A percentile compares a stretch with the other conserved stretches of the same genome.
These are phyloP conservation scores for Pica pica DNA, from an alignment of 2,113 vertebrate genomes.

Conservation along the genomic window DNA sequence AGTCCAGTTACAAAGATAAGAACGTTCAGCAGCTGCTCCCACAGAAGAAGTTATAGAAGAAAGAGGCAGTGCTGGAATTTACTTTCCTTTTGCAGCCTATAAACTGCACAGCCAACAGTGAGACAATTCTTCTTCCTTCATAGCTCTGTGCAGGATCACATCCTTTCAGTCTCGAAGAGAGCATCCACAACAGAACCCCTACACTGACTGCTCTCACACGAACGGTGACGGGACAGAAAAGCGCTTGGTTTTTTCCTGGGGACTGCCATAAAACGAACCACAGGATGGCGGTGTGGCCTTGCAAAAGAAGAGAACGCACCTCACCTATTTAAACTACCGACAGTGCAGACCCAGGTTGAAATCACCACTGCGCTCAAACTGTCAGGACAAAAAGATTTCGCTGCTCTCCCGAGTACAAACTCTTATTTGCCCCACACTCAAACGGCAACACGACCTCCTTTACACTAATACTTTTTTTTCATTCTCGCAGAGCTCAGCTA, in stretches of 20 bases:
- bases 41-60: not conserved
- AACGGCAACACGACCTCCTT: not conserved
- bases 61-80: not conserved
- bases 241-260: not conserved
- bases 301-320: not conserved
- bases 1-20: not conserved
- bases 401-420: not conserved
- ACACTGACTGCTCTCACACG: not conserved
- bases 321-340: accelerated
- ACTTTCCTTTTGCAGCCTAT: not conserved
- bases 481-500: not conserved
- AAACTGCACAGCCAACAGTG: not conserved
- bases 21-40: not conserved
- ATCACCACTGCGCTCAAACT: not conserved
- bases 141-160: no score
- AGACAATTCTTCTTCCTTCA: not conserved
- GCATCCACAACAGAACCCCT: not conserved
- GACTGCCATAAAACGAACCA: not conserved
- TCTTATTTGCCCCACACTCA: not conserved
- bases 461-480: accelerated
- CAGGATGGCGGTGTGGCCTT: not conserved
- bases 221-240: not conserved
- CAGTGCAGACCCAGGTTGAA: not conserved
- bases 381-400: not conserved
- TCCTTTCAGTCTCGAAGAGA: not conserved